A percentile compares a stretch with the other conserved stretches of the same genome.
These are phyloP conservation scores for Erythrocebus patas DNA, from an alignment of 2,113 vertebrate genomes.

Conservation along the genomic window DNA sequence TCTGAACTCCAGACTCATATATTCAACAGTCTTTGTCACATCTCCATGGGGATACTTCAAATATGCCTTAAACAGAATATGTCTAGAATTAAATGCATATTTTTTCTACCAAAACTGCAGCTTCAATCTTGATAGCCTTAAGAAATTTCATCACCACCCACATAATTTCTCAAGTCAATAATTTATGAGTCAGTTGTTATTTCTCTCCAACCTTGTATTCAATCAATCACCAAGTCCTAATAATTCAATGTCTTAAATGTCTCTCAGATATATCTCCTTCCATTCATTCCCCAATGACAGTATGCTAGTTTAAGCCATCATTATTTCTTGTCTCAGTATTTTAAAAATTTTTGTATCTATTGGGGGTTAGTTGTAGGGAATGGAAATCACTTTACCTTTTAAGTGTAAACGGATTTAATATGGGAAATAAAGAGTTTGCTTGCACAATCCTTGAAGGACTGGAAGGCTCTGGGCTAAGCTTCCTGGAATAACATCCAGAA, in stretches of 20 bases:
- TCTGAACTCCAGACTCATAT: not conserved
- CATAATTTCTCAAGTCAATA: conserved; percentile 19
- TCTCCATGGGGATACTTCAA: not conserved
- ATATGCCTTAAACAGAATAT: not conserved
- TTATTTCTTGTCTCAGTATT: not conserved
- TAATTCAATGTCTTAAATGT: not conserved
- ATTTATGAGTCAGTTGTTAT: conserved; percentile 30
- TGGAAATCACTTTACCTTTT: not conserved
- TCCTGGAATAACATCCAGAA: not conserved
- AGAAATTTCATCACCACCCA: not conserved
- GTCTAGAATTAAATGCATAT: not conserved
- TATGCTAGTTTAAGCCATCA: not conserved
- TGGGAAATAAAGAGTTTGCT: not conserved
- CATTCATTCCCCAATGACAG: not conserved
- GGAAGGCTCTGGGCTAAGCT: not conserved
- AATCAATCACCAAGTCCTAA: not conserved
- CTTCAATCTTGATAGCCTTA: not conserved
- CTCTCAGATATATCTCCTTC: not conserved
- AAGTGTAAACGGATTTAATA: not conserved
- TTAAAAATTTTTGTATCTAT: not conserved
- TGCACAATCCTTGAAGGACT: not conserved
- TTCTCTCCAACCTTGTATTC: not conserved
- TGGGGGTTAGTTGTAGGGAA: not conserved
- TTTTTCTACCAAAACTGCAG: not conserved
- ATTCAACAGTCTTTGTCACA: not conserved